Base-by-base conservation (phyloP, 2,797 vertebrate species). In the Acanthopagrus latus region DNA sequence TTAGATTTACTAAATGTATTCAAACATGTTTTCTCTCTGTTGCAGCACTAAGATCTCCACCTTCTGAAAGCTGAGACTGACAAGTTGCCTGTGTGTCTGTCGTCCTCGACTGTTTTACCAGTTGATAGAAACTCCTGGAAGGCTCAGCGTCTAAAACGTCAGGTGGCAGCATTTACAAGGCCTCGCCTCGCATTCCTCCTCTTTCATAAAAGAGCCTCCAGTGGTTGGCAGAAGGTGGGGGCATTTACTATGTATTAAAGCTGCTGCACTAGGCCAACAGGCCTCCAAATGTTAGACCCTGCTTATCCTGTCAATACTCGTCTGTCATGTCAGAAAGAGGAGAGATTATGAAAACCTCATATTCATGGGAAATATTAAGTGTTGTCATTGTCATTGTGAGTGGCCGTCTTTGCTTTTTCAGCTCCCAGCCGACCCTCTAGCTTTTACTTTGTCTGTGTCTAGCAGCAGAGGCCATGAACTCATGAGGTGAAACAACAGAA, bases 81-180 rank as follows among this genome's bases (percentile, higher is more conserved):
- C 71, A 55, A 52, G 81, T 64, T 71, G 59, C 74, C 21, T 59
- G 41, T 46, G 52, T 48, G 47, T 60, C 57, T 66, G 43, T 72
- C 46, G 27, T 52, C 56, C 41, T 76, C 55, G 55, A 63, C 68
- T 63, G 8, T 84, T 86, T 87, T 65, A 87, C 72, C 78, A 83
- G 80, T 66, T 72, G 64, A 58, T 9, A 79, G 81, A 81, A 73
- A 78, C 70, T 82, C 69, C 81, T 56, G 44, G 83, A 91, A 77
- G 84, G 67, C 80, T 64, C 55, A 20, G 50, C 78, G 82, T 87
- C 87, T 90, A 89, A 89, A 91, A 71, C 69, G 84, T 91, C 86
- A 88, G 89, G 85, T 86, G 85, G 85, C 80, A 50, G 76, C 69
- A 1, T 91, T 93, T 93, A 92, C 85, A 59, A 90, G 89, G 50